Conservation (phyloP, 2,888 invertebrate species). For the Sisyra nigra region DNA sequence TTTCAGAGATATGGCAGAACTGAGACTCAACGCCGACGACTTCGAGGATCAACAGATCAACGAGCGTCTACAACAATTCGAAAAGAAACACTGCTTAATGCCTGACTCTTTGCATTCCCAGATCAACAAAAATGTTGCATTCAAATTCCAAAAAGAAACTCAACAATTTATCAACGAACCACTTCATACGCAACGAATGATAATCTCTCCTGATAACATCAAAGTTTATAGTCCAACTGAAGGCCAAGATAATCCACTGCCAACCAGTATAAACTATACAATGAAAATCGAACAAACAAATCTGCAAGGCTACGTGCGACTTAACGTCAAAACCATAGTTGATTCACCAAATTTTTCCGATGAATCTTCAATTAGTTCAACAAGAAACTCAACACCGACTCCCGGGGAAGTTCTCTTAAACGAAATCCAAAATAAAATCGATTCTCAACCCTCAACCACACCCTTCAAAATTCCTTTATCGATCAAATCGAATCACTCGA, state of each 20-base stretch:
- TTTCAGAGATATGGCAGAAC: constrained; percentile 37
- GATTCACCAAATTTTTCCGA: constrained; percentile 17
- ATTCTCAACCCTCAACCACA: neutral
- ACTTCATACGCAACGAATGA: constrained; percentile 44
- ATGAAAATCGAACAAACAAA: constrained; percentile 31
- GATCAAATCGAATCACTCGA: no score
- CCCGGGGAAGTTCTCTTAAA: neutral
- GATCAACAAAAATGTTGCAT: constrained; percentile 43
- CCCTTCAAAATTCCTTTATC: no score
- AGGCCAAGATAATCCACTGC: constrained; percentile 23
- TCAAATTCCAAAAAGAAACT: constrained; percentile 27
- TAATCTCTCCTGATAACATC: constrained; percentile 54
- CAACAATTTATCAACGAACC: constrained; percentile 30
- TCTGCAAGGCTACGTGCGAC: constrained; percentile 30
- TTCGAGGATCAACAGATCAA: constrained; percentile 33
- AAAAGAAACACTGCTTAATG: constrained; percentile 42
- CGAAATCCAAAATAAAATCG: neutral
- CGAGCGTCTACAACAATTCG: constrained; percentile 32
- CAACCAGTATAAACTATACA: no score
- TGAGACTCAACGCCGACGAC: constrained; percentile 31
- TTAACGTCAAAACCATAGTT: constrained; percentile 26
- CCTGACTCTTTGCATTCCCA: constrained; percentile 55
- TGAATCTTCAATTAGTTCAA: constrained; percentile 17
- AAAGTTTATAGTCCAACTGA: constrained; percentile 50
- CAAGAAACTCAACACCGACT: neutral